Evolutionary conservation across 2,113 vertebrate genomes (phyloP).

Genomic region (Pavo muticus): DNA sequence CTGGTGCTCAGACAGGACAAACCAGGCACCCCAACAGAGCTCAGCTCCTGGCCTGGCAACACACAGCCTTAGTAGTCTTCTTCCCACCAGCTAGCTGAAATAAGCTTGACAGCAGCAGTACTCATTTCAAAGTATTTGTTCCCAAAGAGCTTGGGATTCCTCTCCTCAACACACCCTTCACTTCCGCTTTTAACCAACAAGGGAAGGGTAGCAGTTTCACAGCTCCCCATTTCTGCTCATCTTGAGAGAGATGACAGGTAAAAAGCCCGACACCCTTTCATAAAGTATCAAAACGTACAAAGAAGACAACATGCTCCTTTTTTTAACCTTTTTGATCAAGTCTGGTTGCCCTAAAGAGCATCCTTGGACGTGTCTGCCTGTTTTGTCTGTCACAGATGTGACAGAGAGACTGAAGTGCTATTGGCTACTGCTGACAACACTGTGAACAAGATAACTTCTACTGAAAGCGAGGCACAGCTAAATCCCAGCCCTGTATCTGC

Average conservation of each 20-base stretch:
- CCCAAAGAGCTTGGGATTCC: background rate
- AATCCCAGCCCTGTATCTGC: background rate
- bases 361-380: background rate
- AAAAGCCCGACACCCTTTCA: background rate
- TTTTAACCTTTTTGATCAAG: background rate
- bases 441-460: background rate
- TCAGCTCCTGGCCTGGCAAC: background rate
- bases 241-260: background rate
- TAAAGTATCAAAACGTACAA: background rate
- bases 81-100: background rate
- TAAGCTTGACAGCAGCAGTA: background rate
- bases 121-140: background rate
- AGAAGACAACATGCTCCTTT: background rate
- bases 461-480: fast-evolving
- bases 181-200: background rate
- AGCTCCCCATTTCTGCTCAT: background rate
- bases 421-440: background rate
- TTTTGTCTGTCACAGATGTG: background rate
- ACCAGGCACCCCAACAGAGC: background rate
- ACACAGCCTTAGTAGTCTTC: background rate
- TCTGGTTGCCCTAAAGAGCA: background rate
- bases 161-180: background rate
- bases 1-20: background rate
- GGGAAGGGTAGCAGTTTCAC: background rate
- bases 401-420: background rate